phyloP scores from a whole-genome alignment of 2,888 invertebrate genomes.

The Corythucha ciliata region DNA sequence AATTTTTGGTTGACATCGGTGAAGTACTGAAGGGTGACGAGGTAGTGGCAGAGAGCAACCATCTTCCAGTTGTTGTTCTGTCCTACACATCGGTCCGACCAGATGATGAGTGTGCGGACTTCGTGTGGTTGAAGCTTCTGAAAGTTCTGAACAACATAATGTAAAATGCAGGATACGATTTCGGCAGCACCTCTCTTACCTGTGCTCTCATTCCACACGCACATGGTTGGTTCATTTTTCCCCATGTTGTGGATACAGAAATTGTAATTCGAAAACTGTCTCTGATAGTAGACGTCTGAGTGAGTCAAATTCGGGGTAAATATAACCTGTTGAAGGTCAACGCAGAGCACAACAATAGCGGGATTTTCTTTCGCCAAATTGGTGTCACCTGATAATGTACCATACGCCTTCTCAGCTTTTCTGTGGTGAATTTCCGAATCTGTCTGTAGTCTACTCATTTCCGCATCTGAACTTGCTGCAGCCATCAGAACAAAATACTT shows the following conservation, averaged over 20 bases:
- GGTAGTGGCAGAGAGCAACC: conserved; percentile 19
- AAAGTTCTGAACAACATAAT: conserved; percentile 22
- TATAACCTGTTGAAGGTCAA: conserved; percentile 21
- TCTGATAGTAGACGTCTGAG: conserved; percentile 9
- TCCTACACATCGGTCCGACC: conserved; percentile 33
- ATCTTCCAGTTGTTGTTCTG: conserved; percentile 33
- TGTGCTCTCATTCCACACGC: conserved; percentile 28
- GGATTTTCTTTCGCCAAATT: conserved; percentile 1
- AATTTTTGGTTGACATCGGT: conserved; percentile 32
- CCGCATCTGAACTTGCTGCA: conserved; percentile 17
- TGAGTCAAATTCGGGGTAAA: conserved; percentile 19
- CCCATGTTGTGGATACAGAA: conserved; percentile 21
- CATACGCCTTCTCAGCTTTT: conserved; percentile 22
- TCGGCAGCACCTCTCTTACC: conserved; percentile 28
- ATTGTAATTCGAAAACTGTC: conserved; percentile 19
- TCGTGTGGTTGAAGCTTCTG: conserved; percentile 18
- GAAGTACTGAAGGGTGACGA: conserved; percentile 25
- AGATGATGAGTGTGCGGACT: conserved; percentile 27
- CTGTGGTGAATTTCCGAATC: conserved; percentile 19
- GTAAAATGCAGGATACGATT: conserved; percentile 28
- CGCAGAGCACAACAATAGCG: conserved; percentile 18
- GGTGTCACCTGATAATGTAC: conserved; percentile 13
- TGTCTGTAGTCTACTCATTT: conserved; percentile 6
- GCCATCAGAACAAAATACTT: conserved; percentile 18
- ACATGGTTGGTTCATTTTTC: conserved; percentile 24